phyloP scores from a whole-genome alignment of 2,888 invertebrate genomes.

The Mythimna vitellina region DNA sequence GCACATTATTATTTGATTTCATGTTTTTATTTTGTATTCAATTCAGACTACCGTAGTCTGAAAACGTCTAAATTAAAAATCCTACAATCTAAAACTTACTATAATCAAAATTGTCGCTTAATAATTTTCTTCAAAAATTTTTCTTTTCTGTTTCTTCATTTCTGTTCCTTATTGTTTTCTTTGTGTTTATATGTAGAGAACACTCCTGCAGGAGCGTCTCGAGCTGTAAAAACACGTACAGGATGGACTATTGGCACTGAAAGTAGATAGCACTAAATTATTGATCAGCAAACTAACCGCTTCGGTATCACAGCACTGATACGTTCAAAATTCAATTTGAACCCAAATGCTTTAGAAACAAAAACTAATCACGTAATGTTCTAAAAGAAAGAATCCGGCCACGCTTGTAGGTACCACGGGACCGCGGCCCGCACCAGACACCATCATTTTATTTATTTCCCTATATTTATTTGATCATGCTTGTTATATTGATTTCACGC shows the following conservation, averaged over 20 bases:
- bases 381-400: constrained; percentile 40
- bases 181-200: constrained; percentile 52
- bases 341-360: constrained; percentile 50
- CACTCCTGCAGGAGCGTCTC: constrained; percentile 57
- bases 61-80: constrained; percentile 19
- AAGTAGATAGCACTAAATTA: constrained; percentile 76
- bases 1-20: constrained; percentile 53
- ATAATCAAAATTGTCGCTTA: constrained; percentile 41
- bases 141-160: constrained; percentile 56
- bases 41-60: constrained; percentile 27
- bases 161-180: constrained; percentile 60
- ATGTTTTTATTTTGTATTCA: constrained; percentile 37
- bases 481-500: constrained; percentile 82
- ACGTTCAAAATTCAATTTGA: constrained; percentile 56
- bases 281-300: constrained; percentile 71
- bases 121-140: constrained; percentile 47
- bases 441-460: constrained; percentile 74
- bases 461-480: constrained; percentile 81
- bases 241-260: constrained; percentile 80
- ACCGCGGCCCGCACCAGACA: constrained; percentile 83
- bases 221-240: constrained; percentile 74
- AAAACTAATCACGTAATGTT: constrained; percentile 47
- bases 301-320: constrained; percentile 74
- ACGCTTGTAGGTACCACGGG: constrained; percentile 66
- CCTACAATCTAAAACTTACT: constrained; percentile 16